Evolutionary conservation across 1,140 invertebrate species (phyloP).

Genomic region (Rhyacophila brunnea): DNA sequence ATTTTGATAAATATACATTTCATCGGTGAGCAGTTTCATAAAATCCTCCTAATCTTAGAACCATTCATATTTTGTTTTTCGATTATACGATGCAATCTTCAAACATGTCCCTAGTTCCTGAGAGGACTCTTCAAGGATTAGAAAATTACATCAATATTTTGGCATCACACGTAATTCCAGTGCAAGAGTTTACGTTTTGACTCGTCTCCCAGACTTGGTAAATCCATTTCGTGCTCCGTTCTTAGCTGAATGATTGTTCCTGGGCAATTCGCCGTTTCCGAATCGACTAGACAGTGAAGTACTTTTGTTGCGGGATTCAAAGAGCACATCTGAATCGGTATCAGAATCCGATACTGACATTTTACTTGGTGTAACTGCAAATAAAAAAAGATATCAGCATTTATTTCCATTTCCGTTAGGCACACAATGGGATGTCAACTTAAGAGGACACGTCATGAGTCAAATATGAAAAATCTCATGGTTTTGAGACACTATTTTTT

Average conservation of each 20-base stretch:
- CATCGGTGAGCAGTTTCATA: no score
- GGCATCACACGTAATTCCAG: constrained; percentile 9
- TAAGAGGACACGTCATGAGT: no score
- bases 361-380: constrained; percentile 56
- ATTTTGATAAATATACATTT: no score
- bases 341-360: constrained; percentile 70
- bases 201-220: constrained; percentile 53
- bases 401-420: no score
- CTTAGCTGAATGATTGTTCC: constrained; percentile 37
- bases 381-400: constrained; percentile 12
- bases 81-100: no score
- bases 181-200: constrained; percentile 49
- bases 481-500: no score
- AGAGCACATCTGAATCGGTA: constrained; percentile 72
- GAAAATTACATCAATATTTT: constrained; percentile 5
- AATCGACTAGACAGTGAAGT: constrained; percentile 49
- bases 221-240: constrained; percentile 54
- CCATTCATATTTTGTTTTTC: no score
- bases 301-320: constrained; percentile 61
- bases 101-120: no score
- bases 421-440: no score
- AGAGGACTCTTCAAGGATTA: no score
- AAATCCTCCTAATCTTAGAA: no score
- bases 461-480: no score
- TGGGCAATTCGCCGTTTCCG: constrained; percentile 53